phyloP scores from a whole-genome alignment of 2,888 invertebrate genomes.

The Trissolcus brochymenae region DNA sequence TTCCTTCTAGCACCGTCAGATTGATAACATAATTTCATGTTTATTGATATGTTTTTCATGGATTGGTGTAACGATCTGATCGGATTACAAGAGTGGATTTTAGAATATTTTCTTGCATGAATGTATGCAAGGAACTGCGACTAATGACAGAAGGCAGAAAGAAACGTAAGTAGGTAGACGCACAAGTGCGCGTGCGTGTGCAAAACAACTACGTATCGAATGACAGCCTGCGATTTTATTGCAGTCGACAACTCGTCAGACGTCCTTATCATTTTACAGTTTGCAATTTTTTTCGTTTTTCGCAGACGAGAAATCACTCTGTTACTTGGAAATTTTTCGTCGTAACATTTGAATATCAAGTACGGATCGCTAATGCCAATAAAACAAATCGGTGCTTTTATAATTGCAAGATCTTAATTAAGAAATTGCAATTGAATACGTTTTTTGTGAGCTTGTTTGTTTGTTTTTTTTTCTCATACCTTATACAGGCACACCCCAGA shows the following conservation, averaged over 20 bases:
- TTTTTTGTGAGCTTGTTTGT: not conserved
- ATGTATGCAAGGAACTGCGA: constrained; percentile 64
- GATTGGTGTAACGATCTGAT: constrained; percentile 53
- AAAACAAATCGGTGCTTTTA: too few species aligned
- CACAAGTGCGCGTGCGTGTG: constrained; percentile 55
- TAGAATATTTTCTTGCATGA: constrained; percentile 59
- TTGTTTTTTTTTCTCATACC: constrained; percentile 71
- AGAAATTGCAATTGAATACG: too few species aligned
- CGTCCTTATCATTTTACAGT: constrained; percentile 75
- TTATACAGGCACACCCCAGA: constrained; percentile 93
- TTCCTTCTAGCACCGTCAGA: constrained; percentile 7
- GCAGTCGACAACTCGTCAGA: constrained; percentile 74
- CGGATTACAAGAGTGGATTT: constrained; percentile 67
- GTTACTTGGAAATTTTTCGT: constrained; percentile 12
- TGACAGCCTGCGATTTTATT: constrained; percentile 73
- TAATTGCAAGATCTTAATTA: too few species aligned
- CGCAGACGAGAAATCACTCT: constrained; percentile 34
- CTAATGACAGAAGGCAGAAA: constrained; percentile 55
- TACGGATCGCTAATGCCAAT: too few species aligned
- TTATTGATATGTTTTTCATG: constrained; percentile 11
- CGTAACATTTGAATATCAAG: constrained; percentile 15
- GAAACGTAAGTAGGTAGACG: constrained; percentile 45
- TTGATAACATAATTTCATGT: constrained; percentile 35
- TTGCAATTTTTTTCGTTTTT: constrained; percentile 60
- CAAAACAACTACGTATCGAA: constrained; percentile 68